Base-by-base conservation (phyloP, 53 echinoderm and acorn worm genomes). In the Arbacia lixula region DNA sequence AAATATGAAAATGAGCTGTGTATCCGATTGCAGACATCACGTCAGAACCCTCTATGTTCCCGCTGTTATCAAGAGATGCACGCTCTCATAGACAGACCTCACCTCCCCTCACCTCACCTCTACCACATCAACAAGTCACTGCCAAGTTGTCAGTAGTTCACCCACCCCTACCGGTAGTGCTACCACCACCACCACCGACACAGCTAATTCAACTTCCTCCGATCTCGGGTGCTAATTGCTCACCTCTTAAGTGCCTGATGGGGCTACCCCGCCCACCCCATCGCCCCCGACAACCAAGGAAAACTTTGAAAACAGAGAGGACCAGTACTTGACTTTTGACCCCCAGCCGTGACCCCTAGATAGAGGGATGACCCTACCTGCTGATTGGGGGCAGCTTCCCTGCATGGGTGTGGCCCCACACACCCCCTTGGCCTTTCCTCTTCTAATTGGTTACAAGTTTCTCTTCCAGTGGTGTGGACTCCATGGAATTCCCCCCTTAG, bases 391-490 rank as follows among this genome's bases (percentile, higher is more conserved):
- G 35, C 10, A 31, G 6, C 50, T 34, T 34, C 74, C 74, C 51
- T 51, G 51, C 74, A 46, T 74, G 74, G 74, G 10, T 29, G 10
- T 4, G 50, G 74, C 52, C 74, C 74, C 51, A 34, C 27, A 46
- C 74, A 49, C 52, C 16, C 51, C 74, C 49, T 52, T 41, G 43
- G 69, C 24, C 27, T 41, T n/a, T n/a, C 27, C 69, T 42, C 33
- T 74, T 74, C 53, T 50, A 50, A 74, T 74, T 74, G 74, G 74
- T 53, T 74, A 53, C 74, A 74, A 74, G 74, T 74, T 74, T 69
- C 69, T 6, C 14, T 24, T 69, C n/a, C n/a, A n/a, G n/a, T n/a
- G n/a, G n/a, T n/a, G n/a, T n/a, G n/a, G n/a, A n/a, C n/a, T n/a
- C n/a, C n/a, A n/a, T n/a, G n/a, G n/a, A n/a, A n/a, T n/a, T n/a